Evolutionary conservation across 2,113 vertebrate genomes (phyloP).

Genomic region (Neoarius graeffei): DNA sequence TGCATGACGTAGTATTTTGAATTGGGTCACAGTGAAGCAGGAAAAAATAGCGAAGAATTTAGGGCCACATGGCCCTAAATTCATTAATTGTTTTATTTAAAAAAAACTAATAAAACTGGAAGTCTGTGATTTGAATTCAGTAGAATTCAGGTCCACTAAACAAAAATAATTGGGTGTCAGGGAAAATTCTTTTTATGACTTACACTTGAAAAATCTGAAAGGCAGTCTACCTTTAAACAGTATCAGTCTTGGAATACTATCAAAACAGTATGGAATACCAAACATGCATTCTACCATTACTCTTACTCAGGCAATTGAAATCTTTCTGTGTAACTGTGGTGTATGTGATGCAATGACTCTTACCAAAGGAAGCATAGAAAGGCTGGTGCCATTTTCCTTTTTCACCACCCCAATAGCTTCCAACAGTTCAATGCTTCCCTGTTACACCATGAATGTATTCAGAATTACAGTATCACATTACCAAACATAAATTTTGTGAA

Average conservation of each 20-base stretch:
- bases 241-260: not conserved
- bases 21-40: no score
- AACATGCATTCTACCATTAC: not conserved
- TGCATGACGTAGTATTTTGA: no score
- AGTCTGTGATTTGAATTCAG: no score
- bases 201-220: no score
- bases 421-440: slow-evolving; percentile 73
- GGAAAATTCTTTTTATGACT: no score
- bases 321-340: not conserved
- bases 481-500: not conserved
- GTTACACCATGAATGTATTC: slow-evolving; percentile 34
- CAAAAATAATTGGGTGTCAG: no score
- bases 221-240: no score
- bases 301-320: not conserved
- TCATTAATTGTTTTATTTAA: no score
- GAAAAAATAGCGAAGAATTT: no score
- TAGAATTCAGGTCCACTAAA: no score
- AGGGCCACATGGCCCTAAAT: no score
- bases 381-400: slow-evolving; percentile 62
- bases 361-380: slow-evolving; percentile 32
- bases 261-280: not conserved
- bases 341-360: not conserved
- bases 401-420: slow-evolving; percentile 70
- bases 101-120: no score
- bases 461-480: not conserved